Percentiles rank a stretch among this genome's conserved stretches.
Conservation (phyloP, 2,888 invertebrate genomes). For the Spodoptera littoralis region DNA sequence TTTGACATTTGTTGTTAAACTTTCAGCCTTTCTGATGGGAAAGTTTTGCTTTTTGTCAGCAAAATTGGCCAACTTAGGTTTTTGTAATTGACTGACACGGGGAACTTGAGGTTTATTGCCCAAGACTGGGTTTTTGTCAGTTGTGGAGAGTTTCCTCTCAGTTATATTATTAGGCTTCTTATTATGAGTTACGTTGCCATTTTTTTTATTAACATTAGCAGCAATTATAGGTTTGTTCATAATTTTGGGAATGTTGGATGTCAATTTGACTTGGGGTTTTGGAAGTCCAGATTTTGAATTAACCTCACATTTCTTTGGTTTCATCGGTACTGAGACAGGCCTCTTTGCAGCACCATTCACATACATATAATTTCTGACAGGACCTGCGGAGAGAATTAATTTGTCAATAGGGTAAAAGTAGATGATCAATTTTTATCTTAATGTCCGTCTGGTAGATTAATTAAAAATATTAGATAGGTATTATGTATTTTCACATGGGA, state of each 20-base stretch:
- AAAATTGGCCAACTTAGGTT: constrained; percentile 14
- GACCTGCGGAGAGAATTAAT: not conserved
- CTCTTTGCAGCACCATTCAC: constrained; percentile 60
- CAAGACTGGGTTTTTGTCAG: constrained; percentile 18
- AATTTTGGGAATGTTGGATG: no score
- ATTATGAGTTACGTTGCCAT: constrained; percentile 10
- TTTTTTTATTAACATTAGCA: constrained; percentile 26
- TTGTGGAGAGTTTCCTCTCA: not conserved
- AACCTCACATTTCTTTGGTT: no score
- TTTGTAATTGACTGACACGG: constrained; percentile 18
- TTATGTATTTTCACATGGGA: no score
- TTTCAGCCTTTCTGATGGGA: constrained; percentile 25
- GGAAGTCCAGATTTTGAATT: no score
- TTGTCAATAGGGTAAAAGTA: no score
- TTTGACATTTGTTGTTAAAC: constrained; percentile 18
- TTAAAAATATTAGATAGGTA: no score
- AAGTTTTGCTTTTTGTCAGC: constrained; percentile 29
- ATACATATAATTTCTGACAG: constrained; percentile 61
- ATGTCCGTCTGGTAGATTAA: no score
- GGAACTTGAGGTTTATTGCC: not conserved
- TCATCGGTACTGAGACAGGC: constrained; percentile 55
- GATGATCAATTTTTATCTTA: no score
- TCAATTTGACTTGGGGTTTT: no score
- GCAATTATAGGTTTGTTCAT: constrained; percentile 17
- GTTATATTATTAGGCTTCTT: constrained; percentile 3